Conservation (phyloP, 1,140 invertebrate genomes). For the Bombus vancouverensis region DNA sequence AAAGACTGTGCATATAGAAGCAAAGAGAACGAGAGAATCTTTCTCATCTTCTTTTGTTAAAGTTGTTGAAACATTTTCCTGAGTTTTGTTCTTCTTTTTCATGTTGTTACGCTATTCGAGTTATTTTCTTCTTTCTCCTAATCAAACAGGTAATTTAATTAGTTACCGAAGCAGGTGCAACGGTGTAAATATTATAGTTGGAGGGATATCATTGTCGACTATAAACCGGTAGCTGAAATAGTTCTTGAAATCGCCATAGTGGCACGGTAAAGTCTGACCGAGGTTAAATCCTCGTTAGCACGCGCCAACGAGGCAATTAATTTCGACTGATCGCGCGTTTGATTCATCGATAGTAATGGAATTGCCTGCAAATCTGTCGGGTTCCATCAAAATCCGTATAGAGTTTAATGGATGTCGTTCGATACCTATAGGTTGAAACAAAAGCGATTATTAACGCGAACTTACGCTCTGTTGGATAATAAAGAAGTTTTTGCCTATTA, state of each 20-base stretch:
- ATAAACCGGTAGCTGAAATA: not conserved
- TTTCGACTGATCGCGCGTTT: conserved; percentile 21
- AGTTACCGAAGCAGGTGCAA: not conserved
- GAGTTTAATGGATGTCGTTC: conserved; percentile 12
- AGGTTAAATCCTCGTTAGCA: conserved; percentile 17
- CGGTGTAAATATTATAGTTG: not conserved
- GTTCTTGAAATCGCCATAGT: not conserved
- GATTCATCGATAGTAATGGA: conserved; percentile 29
- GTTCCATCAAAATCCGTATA: conserved; percentile 18
- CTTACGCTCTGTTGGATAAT: not conserved
- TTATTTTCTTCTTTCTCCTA: too few species aligned
- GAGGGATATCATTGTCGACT: not conserved
- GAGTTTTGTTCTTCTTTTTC: too few species aligned
- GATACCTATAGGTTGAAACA: not conserved
- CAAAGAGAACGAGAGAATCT: too few species aligned
- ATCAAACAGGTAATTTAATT: not conserved
- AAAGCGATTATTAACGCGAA: conserved; percentile 25
- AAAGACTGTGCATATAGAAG: too few species aligned
- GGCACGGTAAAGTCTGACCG: not conserved
- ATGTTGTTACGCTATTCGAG: too few species aligned
- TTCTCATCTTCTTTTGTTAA: too few species aligned
- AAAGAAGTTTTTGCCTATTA: not conserved
- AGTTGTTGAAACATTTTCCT: too few species aligned
- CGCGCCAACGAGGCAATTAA: conserved; percentile 28
- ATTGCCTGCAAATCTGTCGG: conserved; percentile 22